Evolutionary conservation across 2,113 vertebrate species (phyloP), one percentile per base, ranked within the genome.

Genomic region (Dasyornis broadbenti): DNA sequence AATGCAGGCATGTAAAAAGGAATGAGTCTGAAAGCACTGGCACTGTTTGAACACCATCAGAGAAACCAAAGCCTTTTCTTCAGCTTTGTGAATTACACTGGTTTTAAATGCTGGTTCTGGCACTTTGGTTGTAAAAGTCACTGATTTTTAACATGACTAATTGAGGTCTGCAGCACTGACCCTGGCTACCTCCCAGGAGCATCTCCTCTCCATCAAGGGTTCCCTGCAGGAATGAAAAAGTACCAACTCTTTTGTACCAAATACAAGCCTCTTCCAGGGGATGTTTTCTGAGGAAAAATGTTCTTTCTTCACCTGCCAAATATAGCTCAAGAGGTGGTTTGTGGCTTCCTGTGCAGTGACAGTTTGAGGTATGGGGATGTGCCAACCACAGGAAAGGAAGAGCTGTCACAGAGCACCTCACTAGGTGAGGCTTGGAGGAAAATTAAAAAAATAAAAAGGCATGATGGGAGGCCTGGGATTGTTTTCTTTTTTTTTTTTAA

Each of bases 11-110:
- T 2, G 0, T 53, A 10, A 65, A 94, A 83, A 49, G 9, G 9
- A 68, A 30, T 5, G 28, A 53, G 3, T 53, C 27, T 15, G 21
- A 57, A 92, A 77, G 37, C 44, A 40, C 24, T 23, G 52, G 13
- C 17, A 2, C 6, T 0, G 1, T 18, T 39, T 52, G 50, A 54
- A 26, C 68, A 64, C 35, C 0, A 1, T 37, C 37, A 40, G 20
- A 50, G 59, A n/a, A 44, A n/a, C 2, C 39, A 50, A 65, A 57
- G 11, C 22, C 13, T 26, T 7, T 28, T 69, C 35, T 52, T 49
- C 39, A 68, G 53, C 44, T 75, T 49, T 66, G 33, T 37, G 39
- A 49, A 24, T 79, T 81, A 12, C 17, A 4, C 3, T 11, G 26
- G 15, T 40, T 72, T 57, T 49, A 69, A 57, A 17, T 19, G 26